Percentiles rank a stretch among this genome's conserved stretches.
Evolutionary conservation across 2,797 vertebrate genomes (phyloP).

Genomic region (Distichodus sexfasciatus): DNA sequence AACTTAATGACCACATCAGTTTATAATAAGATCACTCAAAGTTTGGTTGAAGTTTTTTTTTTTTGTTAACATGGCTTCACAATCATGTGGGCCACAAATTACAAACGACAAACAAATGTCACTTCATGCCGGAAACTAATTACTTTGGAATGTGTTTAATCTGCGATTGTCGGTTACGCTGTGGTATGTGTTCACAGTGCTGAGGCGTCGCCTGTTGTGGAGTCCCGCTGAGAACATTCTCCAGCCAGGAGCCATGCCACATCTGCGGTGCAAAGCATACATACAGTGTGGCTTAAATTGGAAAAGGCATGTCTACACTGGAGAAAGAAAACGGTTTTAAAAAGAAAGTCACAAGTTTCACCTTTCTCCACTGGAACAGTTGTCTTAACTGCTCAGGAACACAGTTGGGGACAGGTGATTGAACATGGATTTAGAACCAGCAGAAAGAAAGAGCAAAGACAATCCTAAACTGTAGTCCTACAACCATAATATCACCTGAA

Average conservation of each 20-base stretch:
- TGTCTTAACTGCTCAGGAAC: too few relatives aligned
- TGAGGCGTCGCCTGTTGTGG: slow-evolving; percentile 65
- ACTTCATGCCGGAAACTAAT: slow-evolving; percentile 68
- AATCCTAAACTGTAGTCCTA: too few relatives aligned
- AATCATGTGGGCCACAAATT: slow-evolving; percentile 36
- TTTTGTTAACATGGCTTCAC: too few relatives aligned
- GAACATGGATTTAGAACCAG: too few relatives aligned
- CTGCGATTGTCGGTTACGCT: slow-evolving; percentile 63
- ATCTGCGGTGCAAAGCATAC: slow-evolving; percentile 18
- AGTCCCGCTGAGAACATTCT: slow-evolving; percentile 63
- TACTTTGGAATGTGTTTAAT: slow-evolving; percentile 74
- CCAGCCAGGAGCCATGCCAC: not conserved
- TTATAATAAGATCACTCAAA: slow-evolving; percentile 57
- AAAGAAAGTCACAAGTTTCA: too few relatives aligned
- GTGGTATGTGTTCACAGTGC: slow-evolving; percentile 67
- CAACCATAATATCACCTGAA: too few relatives aligned
- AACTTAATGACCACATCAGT: slow-evolving; percentile 23
- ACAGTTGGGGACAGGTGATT: too few relatives aligned
- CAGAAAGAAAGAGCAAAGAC: too few relatives aligned
- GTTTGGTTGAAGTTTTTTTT: slow-evolving; percentile 48
- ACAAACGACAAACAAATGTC: slow-evolving; percentile 46
- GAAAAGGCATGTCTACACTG: too few relatives aligned
- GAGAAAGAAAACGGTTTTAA: too few relatives aligned
- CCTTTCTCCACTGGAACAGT: too few relatives aligned
- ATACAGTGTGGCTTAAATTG: too few relatives aligned